phyloP scores from a whole-genome alignment of 1,140 invertebrate species.

The Leptestheria dahalacensis region DNA sequence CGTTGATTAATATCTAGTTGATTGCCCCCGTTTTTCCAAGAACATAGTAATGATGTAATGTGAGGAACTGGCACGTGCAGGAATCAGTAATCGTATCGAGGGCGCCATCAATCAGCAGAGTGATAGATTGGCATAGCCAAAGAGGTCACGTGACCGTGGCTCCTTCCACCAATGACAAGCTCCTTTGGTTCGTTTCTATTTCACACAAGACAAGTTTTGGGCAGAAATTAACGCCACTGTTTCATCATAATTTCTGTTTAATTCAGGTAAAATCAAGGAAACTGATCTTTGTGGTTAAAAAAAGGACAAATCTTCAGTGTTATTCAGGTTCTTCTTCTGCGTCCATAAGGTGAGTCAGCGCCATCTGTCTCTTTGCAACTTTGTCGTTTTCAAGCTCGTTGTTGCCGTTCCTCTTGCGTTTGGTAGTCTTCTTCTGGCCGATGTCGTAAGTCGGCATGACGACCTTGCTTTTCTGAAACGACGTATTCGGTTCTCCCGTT shows the following conservation, averaged over 20 bases:
- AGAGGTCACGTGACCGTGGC: not conserved
- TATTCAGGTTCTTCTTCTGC: not conserved
- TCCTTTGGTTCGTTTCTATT: not conserved
- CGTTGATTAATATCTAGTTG: too few relatives aligned
- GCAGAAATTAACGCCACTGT: not conserved
- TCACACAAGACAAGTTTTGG: not conserved
- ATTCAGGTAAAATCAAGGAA: not conserved
- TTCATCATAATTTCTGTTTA: not conserved
- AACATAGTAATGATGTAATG: too few relatives aligned
- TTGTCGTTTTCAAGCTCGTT: constrained; percentile 24
- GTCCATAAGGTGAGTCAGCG: not conserved
- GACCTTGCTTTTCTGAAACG: constrained; percentile 46
- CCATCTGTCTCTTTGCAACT: constrained; percentile 11
- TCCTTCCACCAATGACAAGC: not conserved
- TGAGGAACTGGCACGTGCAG: not conserved
- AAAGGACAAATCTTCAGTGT: not conserved
- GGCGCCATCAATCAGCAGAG: not conserved
- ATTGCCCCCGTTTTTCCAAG: too few relatives aligned
- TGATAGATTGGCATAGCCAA: not conserved
- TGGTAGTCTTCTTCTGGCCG: constrained; percentile 42
- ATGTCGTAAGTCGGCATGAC: constrained; percentile 67
- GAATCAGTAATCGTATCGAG: not conserved
- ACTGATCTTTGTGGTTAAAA: not conserved
- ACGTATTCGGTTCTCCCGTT: constrained; percentile 32
- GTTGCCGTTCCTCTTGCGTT: constrained; percentile 22